Conservation (phyloP, 2,113 vertebrate species). For the Oriolus oriolus region DNA sequence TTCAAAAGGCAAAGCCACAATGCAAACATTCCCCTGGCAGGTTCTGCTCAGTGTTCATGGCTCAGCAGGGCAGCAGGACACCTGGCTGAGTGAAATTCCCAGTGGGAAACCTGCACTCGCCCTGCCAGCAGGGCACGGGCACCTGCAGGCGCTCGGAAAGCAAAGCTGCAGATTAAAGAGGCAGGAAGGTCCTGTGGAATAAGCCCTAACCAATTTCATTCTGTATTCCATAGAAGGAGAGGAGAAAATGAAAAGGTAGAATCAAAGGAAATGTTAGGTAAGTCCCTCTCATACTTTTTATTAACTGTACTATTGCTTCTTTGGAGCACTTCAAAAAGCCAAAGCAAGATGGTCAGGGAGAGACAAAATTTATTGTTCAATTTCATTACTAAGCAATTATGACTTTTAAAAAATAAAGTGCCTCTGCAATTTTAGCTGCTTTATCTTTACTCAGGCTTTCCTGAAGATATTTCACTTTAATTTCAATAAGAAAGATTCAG, state of each 20-base stretch:
- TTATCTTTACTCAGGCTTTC: neutral
- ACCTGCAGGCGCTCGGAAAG: slow-evolving; percentile 76
- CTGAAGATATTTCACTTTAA: slow-evolving; percentile 26
- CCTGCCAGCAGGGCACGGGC: slow-evolving; percentile 74
- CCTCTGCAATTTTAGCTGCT: neutral
- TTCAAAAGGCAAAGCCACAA: slow-evolving; percentile 55
- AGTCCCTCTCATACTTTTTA: neutral
- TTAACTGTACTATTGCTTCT: neutral
- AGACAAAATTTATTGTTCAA: neutral
- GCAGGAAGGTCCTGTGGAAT: slow-evolving; percentile 58
- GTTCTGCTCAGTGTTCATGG: slow-evolving; percentile 81
- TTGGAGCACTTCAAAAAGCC: neutral
- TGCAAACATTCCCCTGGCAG: slow-evolving; percentile 74
- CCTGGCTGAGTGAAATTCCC: slow-evolving; percentile 85
- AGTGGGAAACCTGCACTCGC: slow-evolving; percentile 76
- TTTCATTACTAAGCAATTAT: neutral
- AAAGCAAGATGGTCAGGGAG: neutral
- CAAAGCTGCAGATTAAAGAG: slow-evolving; percentile 78
- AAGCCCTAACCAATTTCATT: slow-evolving; percentile 67
- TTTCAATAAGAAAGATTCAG: neutral
- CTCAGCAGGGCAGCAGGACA: slow-evolving; percentile 75
- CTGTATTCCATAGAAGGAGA: slow-evolving; percentile 62
- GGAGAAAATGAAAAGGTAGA: slow-evolving; percentile 31
- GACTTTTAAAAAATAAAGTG: neutral
- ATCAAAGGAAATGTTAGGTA: slow-evolving; percentile 17